Evolutionary conservation across 2,888 invertebrate genomes (phyloP).

Genomic region (Mythimna impura): DNA sequence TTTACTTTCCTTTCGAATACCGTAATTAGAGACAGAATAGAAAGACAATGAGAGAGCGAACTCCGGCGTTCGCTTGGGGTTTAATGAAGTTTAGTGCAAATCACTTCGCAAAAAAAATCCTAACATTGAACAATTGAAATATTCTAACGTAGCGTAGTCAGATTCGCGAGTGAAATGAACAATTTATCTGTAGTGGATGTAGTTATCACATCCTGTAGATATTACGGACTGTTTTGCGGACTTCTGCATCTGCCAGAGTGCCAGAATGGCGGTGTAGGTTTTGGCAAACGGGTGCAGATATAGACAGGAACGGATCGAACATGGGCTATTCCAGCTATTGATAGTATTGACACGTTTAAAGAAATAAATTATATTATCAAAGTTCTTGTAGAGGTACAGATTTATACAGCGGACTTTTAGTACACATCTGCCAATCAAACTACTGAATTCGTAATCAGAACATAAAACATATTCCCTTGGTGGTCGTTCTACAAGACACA

Average conservation of each 20-base stretch:
- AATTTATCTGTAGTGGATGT: conserved; percentile 54
- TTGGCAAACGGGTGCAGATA: conserved; percentile 26
- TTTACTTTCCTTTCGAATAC: too few relatives aligned
- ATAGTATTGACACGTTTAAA: neutral
- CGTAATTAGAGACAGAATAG: too few relatives aligned
- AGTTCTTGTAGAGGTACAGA: neutral
- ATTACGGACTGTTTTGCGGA: conserved; percentile 32
- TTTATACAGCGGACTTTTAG: neutral
- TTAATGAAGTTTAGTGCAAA: too few relatives aligned
- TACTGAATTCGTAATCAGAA: neutral
- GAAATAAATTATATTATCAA: neutral
- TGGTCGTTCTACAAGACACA: too few relatives aligned
- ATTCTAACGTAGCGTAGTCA: conserved; percentile 19
- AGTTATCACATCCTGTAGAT: conserved; percentile 57
- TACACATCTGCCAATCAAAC: neutral
- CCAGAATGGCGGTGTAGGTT: conserved; percentile 20
- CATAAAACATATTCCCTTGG: neutral
- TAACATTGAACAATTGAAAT: conserved; percentile 17
- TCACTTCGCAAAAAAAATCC: too few relatives aligned
- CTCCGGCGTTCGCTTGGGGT: too few relatives aligned
- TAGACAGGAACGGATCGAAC: conserved; percentile 2
- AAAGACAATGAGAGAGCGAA: too few relatives aligned
- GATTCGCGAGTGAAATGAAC: conserved; percentile 47
- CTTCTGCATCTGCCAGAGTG: conserved; percentile 16
- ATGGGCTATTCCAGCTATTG: neutral